Conservation (phyloP, 2,113 vertebrate species). For the Chelonoidis abingdonii region DNA sequence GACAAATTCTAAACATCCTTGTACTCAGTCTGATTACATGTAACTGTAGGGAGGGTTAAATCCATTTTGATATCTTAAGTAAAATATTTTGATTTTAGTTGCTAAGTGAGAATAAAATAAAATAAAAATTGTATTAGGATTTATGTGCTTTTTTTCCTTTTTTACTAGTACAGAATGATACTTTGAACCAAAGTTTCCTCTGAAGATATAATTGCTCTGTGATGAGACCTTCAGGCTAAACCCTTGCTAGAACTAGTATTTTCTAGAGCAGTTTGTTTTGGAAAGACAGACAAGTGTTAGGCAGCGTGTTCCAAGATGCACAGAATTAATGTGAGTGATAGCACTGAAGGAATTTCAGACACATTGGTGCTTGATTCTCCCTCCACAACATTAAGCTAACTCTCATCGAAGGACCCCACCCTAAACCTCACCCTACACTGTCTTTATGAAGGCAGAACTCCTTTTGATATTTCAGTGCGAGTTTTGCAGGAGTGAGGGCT, state of each 20-base stretch:
- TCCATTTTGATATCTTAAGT: neutral
- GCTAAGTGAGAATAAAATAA: neutral
- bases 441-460: neutral
- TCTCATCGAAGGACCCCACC: conserved; percentile 24
- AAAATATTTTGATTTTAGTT: neutral
- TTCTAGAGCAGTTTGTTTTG: neutral
- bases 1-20: neutral
- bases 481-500: conserved; percentile 46
- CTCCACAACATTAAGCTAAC: conserved; percentile 3
- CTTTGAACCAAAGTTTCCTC: neutral
- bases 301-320: neutral
- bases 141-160: neutral
- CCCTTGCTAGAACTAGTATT: neutral
- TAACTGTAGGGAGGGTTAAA: neutral
- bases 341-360: neutral
- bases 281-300: neutral
- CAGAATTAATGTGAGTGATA: neutral
- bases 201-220: neutral
- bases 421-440: neutral
- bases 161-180: neutral
- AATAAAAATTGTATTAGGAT: neutral
- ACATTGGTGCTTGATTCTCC: neutral
- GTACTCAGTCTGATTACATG: neutral
- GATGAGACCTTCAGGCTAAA: neutral
- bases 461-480: neutral